Evolutionary conservation across 2,113 vertebrate genomes (phyloP).

Genomic region (Oncorhynchus clarkii): DNA sequence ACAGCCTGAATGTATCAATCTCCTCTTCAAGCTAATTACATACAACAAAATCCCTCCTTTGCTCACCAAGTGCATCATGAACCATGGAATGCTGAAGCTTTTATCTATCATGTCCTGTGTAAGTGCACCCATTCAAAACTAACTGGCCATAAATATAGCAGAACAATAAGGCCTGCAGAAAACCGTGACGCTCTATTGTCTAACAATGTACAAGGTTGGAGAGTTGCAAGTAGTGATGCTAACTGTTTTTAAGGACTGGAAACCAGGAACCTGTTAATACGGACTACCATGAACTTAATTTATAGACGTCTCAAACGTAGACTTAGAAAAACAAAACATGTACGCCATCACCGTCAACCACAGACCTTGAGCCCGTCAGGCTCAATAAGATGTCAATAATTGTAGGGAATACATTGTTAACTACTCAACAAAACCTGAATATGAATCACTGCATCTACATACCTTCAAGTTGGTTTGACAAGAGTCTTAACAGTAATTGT

Average conservation of each 20-base stretch:
- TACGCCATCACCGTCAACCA: too few relatives aligned
- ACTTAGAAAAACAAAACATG: too few relatives aligned
- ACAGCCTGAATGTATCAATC: slow-evolving; percentile 3
- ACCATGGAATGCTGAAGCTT: slow-evolving; percentile 15
- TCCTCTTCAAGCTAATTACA: slow-evolving; percentile 19
- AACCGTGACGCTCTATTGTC: neutral
- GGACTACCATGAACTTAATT: too few relatives aligned
- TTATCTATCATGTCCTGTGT: slow-evolving; percentile 2
- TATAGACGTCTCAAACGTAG: too few relatives aligned
- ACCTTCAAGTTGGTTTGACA: too few relatives aligned
- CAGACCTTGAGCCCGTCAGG: too few relatives aligned
- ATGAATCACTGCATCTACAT: too few relatives aligned
- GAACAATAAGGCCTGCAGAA: slow-evolving; percentile 4
- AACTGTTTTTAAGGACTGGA: neutral
- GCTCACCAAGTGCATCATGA: slow-evolving; percentile 14
- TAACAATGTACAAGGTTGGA: neutral
- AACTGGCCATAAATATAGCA: slow-evolving; percentile 20
- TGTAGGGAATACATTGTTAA: too few relatives aligned
- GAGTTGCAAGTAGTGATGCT: neutral
- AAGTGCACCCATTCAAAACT: slow-evolving; percentile 28
- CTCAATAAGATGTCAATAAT: too few relatives aligned
- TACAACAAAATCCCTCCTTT: slow-evolving; percentile 12
- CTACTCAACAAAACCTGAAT: too few relatives aligned
- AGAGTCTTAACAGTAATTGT: too few relatives aligned
- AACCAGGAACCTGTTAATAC: neutral